Base-by-base conservation (phyloP, 2,888 invertebrate genomes). In the Euplagia quadripunctaria region DNA sequence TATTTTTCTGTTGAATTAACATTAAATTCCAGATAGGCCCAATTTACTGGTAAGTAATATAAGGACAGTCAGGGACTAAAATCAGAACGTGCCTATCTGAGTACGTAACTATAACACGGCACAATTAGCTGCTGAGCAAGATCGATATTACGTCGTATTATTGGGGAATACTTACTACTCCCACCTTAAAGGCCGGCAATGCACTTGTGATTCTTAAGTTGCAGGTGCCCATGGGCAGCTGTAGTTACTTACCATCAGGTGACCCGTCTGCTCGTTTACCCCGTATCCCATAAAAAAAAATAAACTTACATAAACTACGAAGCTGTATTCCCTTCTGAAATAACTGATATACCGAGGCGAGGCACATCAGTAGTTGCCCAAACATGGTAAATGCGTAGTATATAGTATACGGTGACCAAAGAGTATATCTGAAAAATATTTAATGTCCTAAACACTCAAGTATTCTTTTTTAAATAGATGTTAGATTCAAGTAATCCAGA, bases 361-460 rank as follows among this genome's bases (percentile, higher is more conserved):
- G 12, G 51, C 82, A 89, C 88, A 91, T 87, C 16, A 89, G 46
- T 0, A 84, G 63, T 79, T 92, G 92, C 1, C 92, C 92, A 52
- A 86, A 81, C 1, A 90, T 70, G 70, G 87, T 89, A 41, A 83
- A 74, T 0, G 82, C 73, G 71, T 91, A 91, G n/a, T 86, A 71
- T 16, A 91, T 20, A 0, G 86, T 82, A 73, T 92, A 92, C 0
- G 87, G 83, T 4, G 89, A 86, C 6, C 85, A 77, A 0, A 91
- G 72, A 6, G 86, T 87, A 61, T 88, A 91, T 64, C 92, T 91
- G 85, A n/a, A 82, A 86, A 72, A 70, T 43, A 43, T 20, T 55
- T 11, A 55, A 68, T 42, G 6, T n/a, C 16, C 6, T 43, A 20
- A 42, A 12, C 55, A 14, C 20, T 20, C 14, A 43, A 41, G 8